phyloP scores from a whole-genome alignment of 2,888 invertebrate genomes.

The Cybosia mesomella region DNA sequence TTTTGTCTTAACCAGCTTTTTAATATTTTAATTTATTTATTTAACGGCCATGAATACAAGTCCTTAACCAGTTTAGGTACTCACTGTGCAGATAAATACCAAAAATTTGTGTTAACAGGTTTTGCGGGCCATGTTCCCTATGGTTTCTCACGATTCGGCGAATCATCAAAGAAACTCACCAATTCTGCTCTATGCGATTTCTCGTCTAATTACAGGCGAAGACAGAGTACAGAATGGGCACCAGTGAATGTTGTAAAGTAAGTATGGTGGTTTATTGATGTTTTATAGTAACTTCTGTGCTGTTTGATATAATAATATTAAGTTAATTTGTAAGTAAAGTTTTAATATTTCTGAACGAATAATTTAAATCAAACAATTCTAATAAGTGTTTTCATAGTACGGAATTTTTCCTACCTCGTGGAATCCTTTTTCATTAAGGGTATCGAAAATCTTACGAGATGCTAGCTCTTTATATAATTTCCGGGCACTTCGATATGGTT shows the following conservation, averaged over 20 bases:
- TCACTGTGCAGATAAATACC: too few species aligned
- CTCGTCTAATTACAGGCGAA: constrained; percentile 90
- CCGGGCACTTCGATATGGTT: too few species aligned
- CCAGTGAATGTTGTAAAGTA: constrained; percentile 88
- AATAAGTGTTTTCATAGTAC: neutral
- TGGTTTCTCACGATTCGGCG: constrained; percentile 89
- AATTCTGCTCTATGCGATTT: constrained; percentile 92
- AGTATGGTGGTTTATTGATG: constrained; percentile 46
- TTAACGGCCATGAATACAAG: too few species aligned
- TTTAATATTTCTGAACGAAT: neutral
- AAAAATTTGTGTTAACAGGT: constrained; percentile 73
- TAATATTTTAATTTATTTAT: too few species aligned
- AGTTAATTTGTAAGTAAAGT: neutral
- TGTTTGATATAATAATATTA: neutral
- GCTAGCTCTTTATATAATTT: too few species aligned
- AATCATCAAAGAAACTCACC: constrained; percentile 88
- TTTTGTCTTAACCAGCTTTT: too few species aligned
- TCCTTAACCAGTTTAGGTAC: too few species aligned
- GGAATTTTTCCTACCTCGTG: neutral
- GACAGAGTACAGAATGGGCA: constrained; percentile 92
- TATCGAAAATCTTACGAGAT: neutral
- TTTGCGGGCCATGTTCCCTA: constrained; percentile 90
- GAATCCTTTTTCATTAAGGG: neutral
- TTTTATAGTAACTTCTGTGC: neutral
- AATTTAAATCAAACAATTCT: neutral